Conservation (phyloP, 2,113 vertebrate species). For the Pelecanus crispus region DNA sequence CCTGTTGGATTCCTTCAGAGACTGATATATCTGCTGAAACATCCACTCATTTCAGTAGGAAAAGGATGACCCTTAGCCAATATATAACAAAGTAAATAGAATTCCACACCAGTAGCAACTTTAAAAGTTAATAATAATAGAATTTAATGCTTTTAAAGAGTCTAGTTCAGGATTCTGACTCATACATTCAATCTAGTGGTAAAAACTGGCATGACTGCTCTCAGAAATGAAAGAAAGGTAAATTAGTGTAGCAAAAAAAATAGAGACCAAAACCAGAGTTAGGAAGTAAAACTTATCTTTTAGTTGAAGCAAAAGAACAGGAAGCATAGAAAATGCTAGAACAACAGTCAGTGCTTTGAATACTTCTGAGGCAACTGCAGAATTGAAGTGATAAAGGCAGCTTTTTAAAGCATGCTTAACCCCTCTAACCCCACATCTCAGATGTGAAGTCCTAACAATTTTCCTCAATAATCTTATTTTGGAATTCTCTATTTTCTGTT, state of each 20-base stretch:
- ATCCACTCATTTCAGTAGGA: background rate
- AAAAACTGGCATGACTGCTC: background rate
- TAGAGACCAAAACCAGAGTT: background rate
- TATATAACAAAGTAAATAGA: background rate
- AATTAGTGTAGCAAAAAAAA: background rate
- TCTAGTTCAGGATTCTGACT: background rate
- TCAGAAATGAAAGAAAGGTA: background rate
- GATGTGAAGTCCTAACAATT: background rate
- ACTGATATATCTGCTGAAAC: background rate
- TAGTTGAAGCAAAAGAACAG: background rate
- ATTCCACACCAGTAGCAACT: fast-evolving
- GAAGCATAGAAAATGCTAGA: background rate
- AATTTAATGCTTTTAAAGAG: background rate
- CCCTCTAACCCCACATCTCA: background rate
- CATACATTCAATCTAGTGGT: background rate
- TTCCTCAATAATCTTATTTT: background rate
- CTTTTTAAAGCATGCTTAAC: background rate
- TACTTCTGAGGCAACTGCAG: background rate
- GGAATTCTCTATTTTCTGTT: background rate
- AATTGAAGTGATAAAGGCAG: background rate
- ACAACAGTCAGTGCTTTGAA: background rate
- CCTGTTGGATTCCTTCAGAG: background rate
- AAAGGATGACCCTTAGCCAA: background rate
- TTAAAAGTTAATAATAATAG: background rate
- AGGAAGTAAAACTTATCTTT: background rate